Evolutionary conservation across 1,140 invertebrate species (phyloP), one percentile per base, ranked within the genome.

Genomic region (Catajapyx aquilonaris): DNA sequence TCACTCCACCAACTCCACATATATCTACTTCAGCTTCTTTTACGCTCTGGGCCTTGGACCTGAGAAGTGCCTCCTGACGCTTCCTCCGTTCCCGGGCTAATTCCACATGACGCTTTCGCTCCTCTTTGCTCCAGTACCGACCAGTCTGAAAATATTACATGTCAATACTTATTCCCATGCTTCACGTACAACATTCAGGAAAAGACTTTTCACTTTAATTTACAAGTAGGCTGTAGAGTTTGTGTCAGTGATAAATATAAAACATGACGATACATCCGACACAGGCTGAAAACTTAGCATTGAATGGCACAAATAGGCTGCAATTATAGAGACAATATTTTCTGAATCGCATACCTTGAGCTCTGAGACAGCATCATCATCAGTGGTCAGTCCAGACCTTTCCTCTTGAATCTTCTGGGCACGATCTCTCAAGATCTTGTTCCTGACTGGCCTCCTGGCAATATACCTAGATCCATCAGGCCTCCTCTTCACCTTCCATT

Each of bases 281-380:
- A n/a, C n/a, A n/a, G n/a, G n/a, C n/a, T n/a, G n/a, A n/a, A n/a
- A n/a, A n/a, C n/a, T n/a, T n/a, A n/a, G n/a, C n/a, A n/a, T n/a
- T n/a, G n/a, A n/a, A n/a, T n/a, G n/a, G n/a, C n/a, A n/a, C n/a
- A n/a, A n/a, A n/a, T n/a, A n/a, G n/a, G n/a, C n/a, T n/a, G n/a
- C n/a, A 17, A 16, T 1, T 34, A n/a, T 1, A 9, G 21, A 9
- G 1, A 34, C 11, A n/a, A n/a, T n/a, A n/a, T n/a, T n/a, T n/a
- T n/a, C n/a, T n/a, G 11, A n/a, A 18, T 32, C 0, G 22, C 40
- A 38, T 50, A 69, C 65, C 56, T 84, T 84, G 35, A 83, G 59
- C 49, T 84, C 80, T 13, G 77, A 81, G 51, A 77, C 65, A 10
- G 76, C 74, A 46, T 85, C 79, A 48, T 84, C 80, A 50, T 84